phyloP scores from a whole-genome alignment of 2,113 vertebrate genomes.

The sheep (Ovis aries) region ARS-UI_Ramb_v3.0 NC_056066.1:80426001-80426500 shows the following conservation, averaged over 20 bases:
- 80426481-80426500: not conserved
- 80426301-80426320: accelerated
- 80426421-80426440: not conserved
- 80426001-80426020: not conserved
- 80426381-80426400: not conserved
- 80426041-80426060: not conserved
- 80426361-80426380: not conserved
- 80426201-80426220: not conserved
- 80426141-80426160: not conserved
- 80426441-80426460: not conserved
- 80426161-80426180: not conserved
- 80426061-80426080: not conserved
- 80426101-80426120: not conserved
- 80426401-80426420: not conserved
- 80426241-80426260: not conserved
- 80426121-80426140: not conserved
- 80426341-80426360: not conserved
- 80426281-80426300: not conserved
- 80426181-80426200: not conserved
- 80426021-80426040: not conserved
- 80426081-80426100: not conserved
- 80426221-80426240: not conserved
- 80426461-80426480: not conserved
- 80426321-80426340: not conserved
- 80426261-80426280: not conserved